phyloP scores from a whole-genome alignment of 1,140 invertebrate species.

The Penaeus vannamei region DNA sequence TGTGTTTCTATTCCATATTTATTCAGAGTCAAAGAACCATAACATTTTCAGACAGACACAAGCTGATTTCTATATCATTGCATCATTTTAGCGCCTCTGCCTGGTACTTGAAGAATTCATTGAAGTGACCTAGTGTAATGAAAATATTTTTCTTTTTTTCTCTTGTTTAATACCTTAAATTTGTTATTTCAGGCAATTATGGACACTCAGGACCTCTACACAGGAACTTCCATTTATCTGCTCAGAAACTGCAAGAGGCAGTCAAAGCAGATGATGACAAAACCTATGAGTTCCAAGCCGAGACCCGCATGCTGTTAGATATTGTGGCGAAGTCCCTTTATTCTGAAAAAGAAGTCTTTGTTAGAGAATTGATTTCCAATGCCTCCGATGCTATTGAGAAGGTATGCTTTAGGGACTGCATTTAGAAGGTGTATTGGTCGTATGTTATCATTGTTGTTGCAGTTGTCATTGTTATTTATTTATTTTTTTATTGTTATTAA shows the following conservation, averaged over 20 bases:
- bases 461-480: too few species aligned
- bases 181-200: not conserved
- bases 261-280: slow-evolving; percentile 7
- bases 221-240: not conserved
- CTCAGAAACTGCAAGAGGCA: slow-evolving; percentile 10
- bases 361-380: slow-evolving; percentile 96
- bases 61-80: too few species aligned
- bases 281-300: slow-evolving; percentile 88
- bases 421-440: slow-evolving; percentile 70
- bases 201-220: not conserved
- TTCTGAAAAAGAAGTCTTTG: slow-evolving; percentile 97
- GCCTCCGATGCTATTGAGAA: slow-evolving; percentile 98
- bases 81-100: too few species aligned
- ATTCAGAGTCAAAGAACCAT: too few species aligned
- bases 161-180: too few species aligned
- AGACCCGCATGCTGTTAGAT: slow-evolving; percentile 94
- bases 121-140: not conserved
- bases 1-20: too few species aligned
- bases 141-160: not conserved
- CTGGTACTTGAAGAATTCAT: too few species aligned
- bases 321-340: slow-evolving; percentile 98
- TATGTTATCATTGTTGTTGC: not conserved
- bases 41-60: too few species aligned
- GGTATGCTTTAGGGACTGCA: slow-evolving; percentile 77
- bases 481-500: not conserved